Percentiles rank a stretch among this genome's conserved stretches.
Evolutionary conservation across 2,113 vertebrate genomes (phyloP).

Genomic region (Corythornis vintsioides): DNA sequence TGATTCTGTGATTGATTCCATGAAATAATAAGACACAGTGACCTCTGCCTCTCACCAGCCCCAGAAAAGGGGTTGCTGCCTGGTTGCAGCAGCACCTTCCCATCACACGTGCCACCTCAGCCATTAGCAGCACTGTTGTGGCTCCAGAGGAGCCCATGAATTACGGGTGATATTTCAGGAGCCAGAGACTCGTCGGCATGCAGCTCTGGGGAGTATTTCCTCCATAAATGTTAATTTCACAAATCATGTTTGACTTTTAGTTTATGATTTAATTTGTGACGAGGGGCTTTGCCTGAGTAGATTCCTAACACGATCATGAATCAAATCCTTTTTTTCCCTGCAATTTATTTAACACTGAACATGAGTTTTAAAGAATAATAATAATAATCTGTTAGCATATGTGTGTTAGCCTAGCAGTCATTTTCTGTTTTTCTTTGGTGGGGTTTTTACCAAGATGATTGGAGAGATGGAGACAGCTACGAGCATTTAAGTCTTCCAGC

Average conservation of each 20-base stretch:
- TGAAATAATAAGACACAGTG: background rate
- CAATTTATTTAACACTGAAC: slow-evolving; percentile 46
- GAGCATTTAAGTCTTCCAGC: background rate
- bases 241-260: slow-evolving; percentile 77
- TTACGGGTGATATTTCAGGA: slow-evolving; percentile 66
- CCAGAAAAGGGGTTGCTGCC: background rate
- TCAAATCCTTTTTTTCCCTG: slow-evolving; percentile 52
- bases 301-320: slow-evolving; percentile 81
- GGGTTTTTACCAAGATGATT: background rate
- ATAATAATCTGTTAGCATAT: background rate
- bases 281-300: slow-evolving; percentile 75
- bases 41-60: background rate
- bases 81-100: slow-evolving; percentile 19
- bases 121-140: background rate
- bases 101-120: slow-evolving; percentile 8
- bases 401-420: background rate
- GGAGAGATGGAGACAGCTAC: background rate
- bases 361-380: slow-evolving; percentile 2
- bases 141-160: slow-evolving; percentile 38
- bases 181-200: slow-evolving; percentile 60
- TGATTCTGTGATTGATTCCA: too few relatives aligned
- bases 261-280: slow-evolving; percentile 79
- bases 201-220: slow-evolving; percentile 66
- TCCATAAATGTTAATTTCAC: slow-evolving; percentile 73
- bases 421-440: background rate